phyloP scores from a whole-genome alignment of 2,888 invertebrate species.

The Cyrtodaria siliqua region DNA sequence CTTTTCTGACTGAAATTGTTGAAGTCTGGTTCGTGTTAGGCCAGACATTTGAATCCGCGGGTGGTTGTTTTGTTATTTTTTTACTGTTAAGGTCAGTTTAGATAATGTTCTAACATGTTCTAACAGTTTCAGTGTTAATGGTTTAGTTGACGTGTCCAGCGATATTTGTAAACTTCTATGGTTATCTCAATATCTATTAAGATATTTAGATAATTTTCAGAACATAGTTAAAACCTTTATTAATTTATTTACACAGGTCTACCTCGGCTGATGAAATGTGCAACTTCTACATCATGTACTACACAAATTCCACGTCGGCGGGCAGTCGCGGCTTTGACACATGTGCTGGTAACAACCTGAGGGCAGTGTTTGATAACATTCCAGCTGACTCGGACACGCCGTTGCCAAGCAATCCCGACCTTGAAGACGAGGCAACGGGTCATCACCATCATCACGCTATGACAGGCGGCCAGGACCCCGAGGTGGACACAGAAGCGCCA shows the following conservation, averaged over 20 bases:
- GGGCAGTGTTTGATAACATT: slow-evolving; percentile 76
- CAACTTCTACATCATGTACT: slow-evolving; percentile 86
- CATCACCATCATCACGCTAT: slow-evolving; percentile 68
- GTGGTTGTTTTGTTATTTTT: no score
- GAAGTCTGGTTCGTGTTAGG: no score
- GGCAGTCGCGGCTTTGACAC: slow-evolving; percentile 50
- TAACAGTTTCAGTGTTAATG: no score
- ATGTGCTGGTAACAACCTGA: slow-evolving; percentile 74
- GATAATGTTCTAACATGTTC: neutral
- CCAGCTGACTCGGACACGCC: slow-evolving; percentile 86
- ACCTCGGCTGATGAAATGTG: slow-evolving; percentile 86
- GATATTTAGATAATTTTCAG: no score
- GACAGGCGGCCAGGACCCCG: slow-evolving; percentile 32
- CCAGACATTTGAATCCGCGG: no score
- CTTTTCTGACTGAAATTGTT: no score
- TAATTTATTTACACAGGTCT: slow-evolving; percentile 68
- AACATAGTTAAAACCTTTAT: no score
- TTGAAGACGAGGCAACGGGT: slow-evolving; percentile 80
- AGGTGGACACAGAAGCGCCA: slow-evolving; percentile 21
- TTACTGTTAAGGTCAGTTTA: no score
- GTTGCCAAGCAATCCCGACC: slow-evolving; percentile 86
- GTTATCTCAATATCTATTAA: no score
- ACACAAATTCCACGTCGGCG: slow-evolving; percentile 74
- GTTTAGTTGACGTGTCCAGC: no score
- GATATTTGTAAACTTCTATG: no score